Evolutionary conservation across 2,113 vertebrate genomes (phyloP).

Genomic region (Meriones unguiculatus): DNA sequence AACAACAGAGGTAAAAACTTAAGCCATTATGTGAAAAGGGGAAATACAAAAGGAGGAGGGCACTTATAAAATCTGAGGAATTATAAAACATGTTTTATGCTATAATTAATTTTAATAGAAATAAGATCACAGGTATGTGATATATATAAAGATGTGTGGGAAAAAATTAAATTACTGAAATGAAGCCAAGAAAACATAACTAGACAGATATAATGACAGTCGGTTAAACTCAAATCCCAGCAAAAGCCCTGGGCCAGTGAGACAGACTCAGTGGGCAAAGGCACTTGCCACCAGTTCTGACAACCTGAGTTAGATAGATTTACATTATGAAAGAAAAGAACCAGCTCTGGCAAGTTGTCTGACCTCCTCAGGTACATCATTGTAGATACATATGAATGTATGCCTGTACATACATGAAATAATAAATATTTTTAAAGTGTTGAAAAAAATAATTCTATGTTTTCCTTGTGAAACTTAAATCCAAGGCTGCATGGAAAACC

Average conservation of each 20-base stretch:
- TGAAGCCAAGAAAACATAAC: background rate
- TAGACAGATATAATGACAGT: background rate
- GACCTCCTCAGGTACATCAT: too few species aligned
- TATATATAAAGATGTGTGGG: background rate
- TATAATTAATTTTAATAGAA: background rate
- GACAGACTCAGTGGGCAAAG: background rate
- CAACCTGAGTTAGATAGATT: background rate
- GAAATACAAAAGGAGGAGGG: background rate
- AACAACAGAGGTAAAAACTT: conserved; percentile 27
- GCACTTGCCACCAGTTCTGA: background rate
- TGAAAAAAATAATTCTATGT: background rate
- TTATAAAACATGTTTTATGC: background rate
- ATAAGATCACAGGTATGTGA: background rate
- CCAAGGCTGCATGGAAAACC: background rate
- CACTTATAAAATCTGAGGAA: background rate
- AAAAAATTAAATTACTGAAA: background rate
- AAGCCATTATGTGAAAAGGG: background rate
- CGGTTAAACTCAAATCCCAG: background rate
- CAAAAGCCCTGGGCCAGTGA: background rate
- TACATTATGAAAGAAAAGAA: background rate
- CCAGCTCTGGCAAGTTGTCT: background rate
- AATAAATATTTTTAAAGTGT: background rate
- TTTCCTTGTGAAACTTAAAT: background rate
- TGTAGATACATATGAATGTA: background rate
- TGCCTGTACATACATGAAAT: background rate